Conservation (phyloP, 2,797 vertebrate species). For the Dendrocincla fuliginosa region DNA sequence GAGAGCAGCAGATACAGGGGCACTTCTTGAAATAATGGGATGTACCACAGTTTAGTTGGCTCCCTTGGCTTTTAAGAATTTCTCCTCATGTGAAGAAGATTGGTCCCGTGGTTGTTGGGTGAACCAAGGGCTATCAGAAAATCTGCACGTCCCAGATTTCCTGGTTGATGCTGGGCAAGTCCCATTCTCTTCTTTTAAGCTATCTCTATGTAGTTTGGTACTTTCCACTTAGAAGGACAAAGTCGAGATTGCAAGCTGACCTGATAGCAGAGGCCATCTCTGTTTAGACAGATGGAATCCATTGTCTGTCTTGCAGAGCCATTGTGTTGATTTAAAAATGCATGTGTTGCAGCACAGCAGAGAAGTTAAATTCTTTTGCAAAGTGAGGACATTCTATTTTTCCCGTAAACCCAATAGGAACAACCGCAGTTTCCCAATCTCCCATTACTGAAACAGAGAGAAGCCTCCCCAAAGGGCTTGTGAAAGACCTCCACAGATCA, state of each 20-base stretch:
- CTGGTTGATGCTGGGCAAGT: neutral
- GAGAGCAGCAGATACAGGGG: neutral
- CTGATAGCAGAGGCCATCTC: constrained; percentile 56
- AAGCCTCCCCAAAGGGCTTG: constrained; percentile 49
- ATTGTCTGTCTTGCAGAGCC: constrained; percentile 51
- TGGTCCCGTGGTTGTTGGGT: neutral
- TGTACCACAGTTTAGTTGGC: neutral
- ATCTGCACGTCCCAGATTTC: neutral
- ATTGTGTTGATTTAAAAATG: constrained; percentile 60
- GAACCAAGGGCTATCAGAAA: neutral
- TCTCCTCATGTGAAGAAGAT: neutral
- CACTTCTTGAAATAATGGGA: neutral
- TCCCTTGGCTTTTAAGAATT: neutral
- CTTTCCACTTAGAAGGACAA: constrained; percentile 14
- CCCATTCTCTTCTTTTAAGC: neutral
- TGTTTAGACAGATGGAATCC: constrained; percentile 63
- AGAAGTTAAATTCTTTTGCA: constrained; percentile 60
- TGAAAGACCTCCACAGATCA: constrained; percentile 58
- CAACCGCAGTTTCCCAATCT: constrained; percentile 60
- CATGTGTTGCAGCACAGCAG: constrained; percentile 31
- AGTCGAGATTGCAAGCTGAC: neutral
- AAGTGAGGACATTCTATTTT: constrained; percentile 54
- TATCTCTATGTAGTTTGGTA: neutral
- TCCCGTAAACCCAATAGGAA: constrained; percentile 40
- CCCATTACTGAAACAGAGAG: constrained; percentile 46